Base-by-base conservation (phyloP, 2,888 invertebrate genomes). In the Dicycla oo region DNA sequence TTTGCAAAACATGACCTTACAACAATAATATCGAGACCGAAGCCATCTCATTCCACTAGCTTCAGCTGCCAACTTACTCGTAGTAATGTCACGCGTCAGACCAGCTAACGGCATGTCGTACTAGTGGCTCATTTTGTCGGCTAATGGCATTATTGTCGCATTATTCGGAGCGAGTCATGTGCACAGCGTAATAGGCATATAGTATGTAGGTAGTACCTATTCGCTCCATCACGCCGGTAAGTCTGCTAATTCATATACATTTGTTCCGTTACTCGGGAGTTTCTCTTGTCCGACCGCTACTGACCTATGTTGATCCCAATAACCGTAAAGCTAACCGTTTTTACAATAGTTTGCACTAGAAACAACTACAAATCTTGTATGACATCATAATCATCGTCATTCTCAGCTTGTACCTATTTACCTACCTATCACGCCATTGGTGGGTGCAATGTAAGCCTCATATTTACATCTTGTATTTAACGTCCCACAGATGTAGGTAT, bases 131-230 rank as follows among this genome's bases (percentile, higher is more conserved):
- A 84, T 87, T 83, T 79, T 76, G 81, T 73, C 74, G 66, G 57
- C 76, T 86, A 89, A 87, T 87, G 83, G 82, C 78, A 87, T 88
- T 87, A 88, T 86, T 83, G 87, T 87, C 80, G 81, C 83, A 88
- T 88, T 87, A 87, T 82, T 85, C 80, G 84, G 87, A 88, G 86
- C 89, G 83, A 87, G 85, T 86, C 87, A 87, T 84, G 86, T 87
- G 78, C 84, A 72, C 65, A 71, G 77, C 67, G 64, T 86, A 78
- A 80, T 71, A 74, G 65, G 67, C 69, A 81, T 73, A 74, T 71
- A 79, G 77, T 82, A 76, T n/a, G n/a, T n/a, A n/a, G n/a, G n/a
- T n/a, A n/a, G n/a, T n/a, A n/a, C n/a, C n/a, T n/a, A n/a, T 77
- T 82, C 85, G 87, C 86, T 84, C 81, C 76, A 86, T 85, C 82